These are phyloP conservation scores for Polyommatus iphigenia DNA, from an alignment of 2,888 invertebrate species.

Conservation along the genomic window DNA sequence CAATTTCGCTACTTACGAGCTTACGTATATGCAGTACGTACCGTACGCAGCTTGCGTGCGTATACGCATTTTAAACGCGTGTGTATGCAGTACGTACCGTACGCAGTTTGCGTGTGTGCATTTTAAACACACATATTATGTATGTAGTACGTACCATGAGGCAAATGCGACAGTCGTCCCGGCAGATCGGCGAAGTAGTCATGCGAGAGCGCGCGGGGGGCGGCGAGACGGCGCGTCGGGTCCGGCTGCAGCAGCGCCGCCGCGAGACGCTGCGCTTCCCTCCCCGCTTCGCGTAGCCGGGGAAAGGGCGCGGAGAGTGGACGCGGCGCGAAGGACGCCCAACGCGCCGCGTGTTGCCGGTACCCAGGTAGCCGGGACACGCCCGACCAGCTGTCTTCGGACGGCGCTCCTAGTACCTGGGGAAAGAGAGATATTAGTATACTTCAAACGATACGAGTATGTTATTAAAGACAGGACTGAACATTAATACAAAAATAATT, in stretches of 20 bases:
- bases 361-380: constrained; percentile 93
- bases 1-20: no score
- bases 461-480: neutral
- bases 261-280: constrained; percentile 93
- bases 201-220: constrained; percentile 92
- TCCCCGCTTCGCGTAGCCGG: constrained; percentile 91
- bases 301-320: constrained; percentile 93
- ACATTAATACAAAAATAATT: no score
- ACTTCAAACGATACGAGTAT: neutral
- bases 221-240: constrained; percentile 92
- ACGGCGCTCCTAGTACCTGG: constrained; percentile 95
- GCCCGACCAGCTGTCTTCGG: constrained; percentile 95
- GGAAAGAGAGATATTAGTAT: neutral
- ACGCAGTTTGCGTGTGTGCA: neutral
- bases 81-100: neutral
- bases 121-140: no score
- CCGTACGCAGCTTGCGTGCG: no score
- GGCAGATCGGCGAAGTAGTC: constrained; percentile 95
- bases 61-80: no score
- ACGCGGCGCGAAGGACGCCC: constrained; percentile 86
- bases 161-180: constrained; percentile 92
- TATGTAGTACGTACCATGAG: constrained; percentile 84
- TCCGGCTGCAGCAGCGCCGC: constrained; percentile 91
- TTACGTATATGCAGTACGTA: neutral
- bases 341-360: constrained; percentile 82